These are phyloP conservation scores for Diplodus sargus DNA, from an alignment of 2,797 vertebrate genomes.

Conservation along the genomic window DNA sequence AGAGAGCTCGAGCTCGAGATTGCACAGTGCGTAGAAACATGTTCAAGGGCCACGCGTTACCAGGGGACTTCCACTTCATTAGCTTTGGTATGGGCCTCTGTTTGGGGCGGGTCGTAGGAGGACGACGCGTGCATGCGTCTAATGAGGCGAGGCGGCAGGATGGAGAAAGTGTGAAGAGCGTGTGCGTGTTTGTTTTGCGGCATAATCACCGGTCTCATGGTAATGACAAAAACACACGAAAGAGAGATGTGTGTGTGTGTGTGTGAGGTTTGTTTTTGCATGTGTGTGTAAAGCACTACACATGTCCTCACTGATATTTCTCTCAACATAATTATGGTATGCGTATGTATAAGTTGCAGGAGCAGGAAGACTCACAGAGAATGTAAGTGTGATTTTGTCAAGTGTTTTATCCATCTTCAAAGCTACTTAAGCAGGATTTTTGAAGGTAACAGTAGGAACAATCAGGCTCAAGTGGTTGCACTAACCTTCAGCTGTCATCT, in stretches of 20 bases:
- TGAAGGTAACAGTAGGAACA: conserved; percentile 47
- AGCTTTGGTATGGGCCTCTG: conserved; percentile 51
- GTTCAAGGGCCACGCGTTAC: conserved; percentile 53
- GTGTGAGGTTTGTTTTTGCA: conserved; percentile 20
- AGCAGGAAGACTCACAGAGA: conserved; percentile 6
- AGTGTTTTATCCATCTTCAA: conserved; percentile 47
- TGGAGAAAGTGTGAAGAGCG: conserved; percentile 41
- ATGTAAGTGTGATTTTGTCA: conserved; percentile 26
- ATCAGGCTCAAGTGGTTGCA: conserved; percentile 54
- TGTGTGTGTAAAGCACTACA: conserved; percentile 19
- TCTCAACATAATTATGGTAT: background rate
- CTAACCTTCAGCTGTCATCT: conserved; percentile 63
- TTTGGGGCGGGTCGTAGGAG: conserved; percentile 44
- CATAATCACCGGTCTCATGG: conserved; percentile 71
- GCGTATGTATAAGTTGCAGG: background rate
- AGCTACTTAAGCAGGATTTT: conserved; percentile 48
- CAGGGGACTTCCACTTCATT: conserved; percentile 69
- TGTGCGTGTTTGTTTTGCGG: conserved; percentile 53
- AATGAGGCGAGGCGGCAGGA: conserved; percentile 63
- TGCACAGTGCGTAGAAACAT: conserved; percentile 29
- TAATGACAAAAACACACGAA: conserved; percentile 47
- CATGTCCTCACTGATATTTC: conserved; percentile 12
- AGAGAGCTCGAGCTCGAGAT: background rate
- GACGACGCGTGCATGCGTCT: conserved; percentile 43
- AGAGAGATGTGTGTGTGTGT: background rate